Evolutionary conservation across 1,140 invertebrate species (phyloP), one percentile per base, ranked within the genome.

Genomic region (Campoletis sonorensis): DNA sequence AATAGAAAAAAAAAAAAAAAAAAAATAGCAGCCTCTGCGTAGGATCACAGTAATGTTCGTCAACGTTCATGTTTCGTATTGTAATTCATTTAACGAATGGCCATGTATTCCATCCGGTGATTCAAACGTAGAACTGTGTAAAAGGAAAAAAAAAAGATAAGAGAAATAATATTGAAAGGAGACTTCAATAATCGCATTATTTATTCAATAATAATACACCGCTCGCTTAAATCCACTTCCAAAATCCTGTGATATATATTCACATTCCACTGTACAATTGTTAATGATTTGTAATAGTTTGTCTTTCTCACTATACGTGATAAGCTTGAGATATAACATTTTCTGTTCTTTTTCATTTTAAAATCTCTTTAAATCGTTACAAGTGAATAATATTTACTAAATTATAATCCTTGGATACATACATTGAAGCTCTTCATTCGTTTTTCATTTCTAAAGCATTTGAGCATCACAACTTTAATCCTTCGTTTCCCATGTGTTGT

Each of bases 81-180:
- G 49, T 75, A 75, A 75, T 75, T 75, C 72, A 75, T 75, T 75
- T 75, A 23, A 75, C 72, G 72, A 75, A 75, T 75, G 72, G 72
- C 72, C 72, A 75, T 75, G 72, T 75, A 75, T 49, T 75, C 72
- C 72, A 75, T 75, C 72, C 49, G 49, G 27, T 75, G 49, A 75
- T 75, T 75, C 49, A 45, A 16, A 75, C 72, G 72, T 75, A 75
- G 72, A 75, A 54, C 51, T 61, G 73, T 77, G 64, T 61, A 61
- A 51, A n/a, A n/a, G n/a, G n/a, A 76, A 76, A 72, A 72, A n/a
- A 45, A 45, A 72, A 72, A 49, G 11, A 72, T 10, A 72, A 72
- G 18, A 23, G n/a, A 7, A 72, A 72, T 49, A 45, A 77, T 61
- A 77, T 16, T 33, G 73, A 61, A 77, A 77, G 18, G 73, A 77